A percentile compares a stretch with the other conserved stretches of the same genome.
Conservation (phyloP, 2,888 invertebrate genomes). For the Mesopsocus fuscifrons region DNA sequence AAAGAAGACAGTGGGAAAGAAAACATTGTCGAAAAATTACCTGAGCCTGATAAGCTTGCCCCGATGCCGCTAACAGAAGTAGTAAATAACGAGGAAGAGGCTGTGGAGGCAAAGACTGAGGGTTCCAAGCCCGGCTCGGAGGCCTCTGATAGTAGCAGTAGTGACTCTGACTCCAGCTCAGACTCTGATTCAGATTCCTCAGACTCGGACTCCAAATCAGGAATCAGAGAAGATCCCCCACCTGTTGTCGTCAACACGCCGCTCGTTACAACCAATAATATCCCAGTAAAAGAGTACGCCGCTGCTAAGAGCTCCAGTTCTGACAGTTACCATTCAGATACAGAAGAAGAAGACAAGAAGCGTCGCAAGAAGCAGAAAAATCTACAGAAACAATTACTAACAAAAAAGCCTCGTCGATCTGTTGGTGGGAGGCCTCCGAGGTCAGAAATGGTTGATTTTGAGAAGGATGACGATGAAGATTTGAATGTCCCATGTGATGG, state of each 20-base stretch:
- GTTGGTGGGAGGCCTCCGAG: neutral
- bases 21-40: too few species aligned
- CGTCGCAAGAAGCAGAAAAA: conserved; percentile 4
- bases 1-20: too few species aligned
- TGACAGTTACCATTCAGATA: conserved; percentile 7
- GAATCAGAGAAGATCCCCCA: neutral
- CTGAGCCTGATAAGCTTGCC: too few species aligned
- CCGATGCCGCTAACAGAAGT: too few species aligned
- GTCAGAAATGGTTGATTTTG: neutral
- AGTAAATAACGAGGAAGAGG: too few species aligned
- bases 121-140: neutral
- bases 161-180: neutral
- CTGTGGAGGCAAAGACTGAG: too few species aligned
- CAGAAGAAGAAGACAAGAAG: conserved; percentile 8
- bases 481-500: neutral
- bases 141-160: neutral
- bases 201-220: conserved; percentile 5
- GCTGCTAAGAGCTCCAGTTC: neutral
- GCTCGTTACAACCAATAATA: neutral
- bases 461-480: conserved; percentile 3
- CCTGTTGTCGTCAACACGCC: neutral
- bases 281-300: neutral
- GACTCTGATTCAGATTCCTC: conserved; percentile 1
- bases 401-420: neutral
- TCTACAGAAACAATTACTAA: neutral